Evolutionary conservation across 92 coral and sea anemone genomes (phyloP), one percentile per base, ranked within the genome.

Genomic region (Zoanthus solanderi): DNA sequence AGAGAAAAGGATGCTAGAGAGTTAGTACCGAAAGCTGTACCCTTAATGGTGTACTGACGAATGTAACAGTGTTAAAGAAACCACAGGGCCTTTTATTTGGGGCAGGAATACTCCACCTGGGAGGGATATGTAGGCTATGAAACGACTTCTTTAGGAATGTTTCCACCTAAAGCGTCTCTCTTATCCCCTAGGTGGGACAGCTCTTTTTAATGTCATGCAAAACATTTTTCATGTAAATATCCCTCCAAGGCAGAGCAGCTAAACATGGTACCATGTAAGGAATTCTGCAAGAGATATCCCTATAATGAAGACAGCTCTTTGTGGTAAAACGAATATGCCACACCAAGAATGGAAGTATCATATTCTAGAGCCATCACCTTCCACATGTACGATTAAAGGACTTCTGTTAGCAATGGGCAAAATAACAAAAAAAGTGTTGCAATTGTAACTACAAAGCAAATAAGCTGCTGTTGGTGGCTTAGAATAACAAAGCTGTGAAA

Each of bases 401-500:
- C 53, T 7, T 50, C 6, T 50, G 12, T 50, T 50, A 11, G 56
- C 56, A 50, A 50, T 7, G 56, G 56, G 56, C 9, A 50, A 50
- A 50, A 7, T 11, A 50, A 50, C 0, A 50, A 50, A 50, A 0
- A 50, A 50, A 37, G 23, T 47, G 52, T 47, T 50, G 56, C 66
- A 14, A 58, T 17, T 14, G 23, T 15, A 30, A 69, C 10, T 69
- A 69, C 5, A 9, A 69, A 69, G 45, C 65, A 52, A 77, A 32
- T 14, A 54, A n/a, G 60, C 13, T 52, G 23, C 30, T 23, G 23
- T n/a, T 16, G 68, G 23, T 17, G 66, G 31, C 18, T 0, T 34
- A 15, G 72, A 79, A 57, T 44, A 63, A 79, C 74, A 79, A 79
- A 63, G 84, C 54, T 23, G 84, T 37, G 50, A 63, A 72, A 1